Evolutionary conservation across 2,797 vertebrate genomes (phyloP).

Genomic region (Melanotaenia nigrans): DNA sequence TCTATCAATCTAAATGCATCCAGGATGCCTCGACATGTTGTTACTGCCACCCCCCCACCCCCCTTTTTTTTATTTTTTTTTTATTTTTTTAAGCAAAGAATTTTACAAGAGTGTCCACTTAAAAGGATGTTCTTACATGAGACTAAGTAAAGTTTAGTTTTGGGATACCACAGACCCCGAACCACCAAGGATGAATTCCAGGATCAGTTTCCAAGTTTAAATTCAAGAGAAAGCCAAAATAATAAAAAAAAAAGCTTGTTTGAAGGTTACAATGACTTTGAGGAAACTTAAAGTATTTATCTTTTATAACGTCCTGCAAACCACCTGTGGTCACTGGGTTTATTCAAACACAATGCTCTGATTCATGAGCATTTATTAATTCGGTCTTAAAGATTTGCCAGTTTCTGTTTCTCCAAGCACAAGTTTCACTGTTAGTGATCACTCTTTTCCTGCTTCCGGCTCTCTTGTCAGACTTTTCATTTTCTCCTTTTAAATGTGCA

Average conservation of each 20-base stretch:
- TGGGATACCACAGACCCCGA: conserved; percentile 30
- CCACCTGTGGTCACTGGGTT: conserved; percentile 28
- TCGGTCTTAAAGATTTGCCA: conserved; percentile 14
- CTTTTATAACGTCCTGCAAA: conserved; percentile 22
- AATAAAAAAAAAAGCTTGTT: conserved; percentile 22
- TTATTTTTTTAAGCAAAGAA: conserved; percentile 13
- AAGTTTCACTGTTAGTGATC: conserved; percentile 39
- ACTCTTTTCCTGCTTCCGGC: conserved; percentile 9
- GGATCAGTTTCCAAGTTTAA: conserved; percentile 27
- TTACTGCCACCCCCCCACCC: neutral
- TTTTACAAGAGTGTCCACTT: conserved; percentile 55
- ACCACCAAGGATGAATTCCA: conserved; percentile 11
- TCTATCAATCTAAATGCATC: conserved; percentile 47
- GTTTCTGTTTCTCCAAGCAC: conserved; percentile 22
- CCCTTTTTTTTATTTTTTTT: too few relatives aligned
- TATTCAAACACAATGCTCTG: conserved; percentile 39
- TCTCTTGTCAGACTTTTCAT: conserved; percentile 33
- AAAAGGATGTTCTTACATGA: conserved; percentile 13
- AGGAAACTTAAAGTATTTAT: conserved; percentile 23
- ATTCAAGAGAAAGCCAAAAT: conserved; percentile 35
- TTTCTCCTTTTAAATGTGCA: conserved; percentile 47
- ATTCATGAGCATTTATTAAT: conserved; percentile 46
- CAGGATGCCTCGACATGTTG: conserved; percentile 12
- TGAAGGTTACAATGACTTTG: conserved; percentile 26
- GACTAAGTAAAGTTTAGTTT: conserved; percentile 29